Conservation (phyloP, 1,140 invertebrate species). For the Oreohelix idahoensis region DNA sequence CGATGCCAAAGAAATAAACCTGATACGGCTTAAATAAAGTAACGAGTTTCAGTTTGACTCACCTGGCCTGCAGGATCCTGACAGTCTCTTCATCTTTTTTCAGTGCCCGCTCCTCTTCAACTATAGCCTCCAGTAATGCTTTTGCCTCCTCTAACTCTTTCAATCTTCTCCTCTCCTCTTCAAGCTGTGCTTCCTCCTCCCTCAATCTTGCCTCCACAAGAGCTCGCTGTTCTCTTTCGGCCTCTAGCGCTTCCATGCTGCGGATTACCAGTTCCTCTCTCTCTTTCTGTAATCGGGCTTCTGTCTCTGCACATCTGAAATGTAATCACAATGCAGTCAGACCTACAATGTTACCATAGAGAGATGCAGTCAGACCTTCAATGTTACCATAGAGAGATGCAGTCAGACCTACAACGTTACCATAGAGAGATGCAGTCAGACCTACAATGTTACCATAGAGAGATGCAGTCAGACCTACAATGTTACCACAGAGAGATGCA, state of each 20-base stretch:
- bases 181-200: slow-evolving; percentile 80
- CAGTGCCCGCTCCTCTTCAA: slow-evolving; percentile 86
- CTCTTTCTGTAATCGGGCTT: slow-evolving; percentile 34
- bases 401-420: no score
- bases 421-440: no score
- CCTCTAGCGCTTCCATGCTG: slow-evolving; percentile 72
- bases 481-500: no score
- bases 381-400: no score
- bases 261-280: slow-evolving; percentile 28
- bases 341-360: no score
- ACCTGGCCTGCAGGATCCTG: slow-evolving; percentile 80
- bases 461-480: no score
- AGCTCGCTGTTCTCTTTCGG: slow-evolving; percentile 68
- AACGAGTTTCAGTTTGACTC: no score
- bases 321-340: neutral
- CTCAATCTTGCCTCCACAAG: slow-evolving; percentile 52
- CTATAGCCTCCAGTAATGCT: slow-evolving; percentile 79
- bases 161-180: slow-evolving; percentile 81
- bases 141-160: slow-evolving; percentile 82
- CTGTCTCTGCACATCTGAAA: slow-evolving; percentile 28
- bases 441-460: no score
- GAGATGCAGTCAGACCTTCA: no score
- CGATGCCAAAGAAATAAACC: no score
- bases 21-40: no score
- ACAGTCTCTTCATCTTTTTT: slow-evolving; percentile 89